Percentiles rank a stretch among this genome's conserved stretches.
Conservation (phyloP, 1,140 invertebrate species). For the Conus betulinus region DNA sequence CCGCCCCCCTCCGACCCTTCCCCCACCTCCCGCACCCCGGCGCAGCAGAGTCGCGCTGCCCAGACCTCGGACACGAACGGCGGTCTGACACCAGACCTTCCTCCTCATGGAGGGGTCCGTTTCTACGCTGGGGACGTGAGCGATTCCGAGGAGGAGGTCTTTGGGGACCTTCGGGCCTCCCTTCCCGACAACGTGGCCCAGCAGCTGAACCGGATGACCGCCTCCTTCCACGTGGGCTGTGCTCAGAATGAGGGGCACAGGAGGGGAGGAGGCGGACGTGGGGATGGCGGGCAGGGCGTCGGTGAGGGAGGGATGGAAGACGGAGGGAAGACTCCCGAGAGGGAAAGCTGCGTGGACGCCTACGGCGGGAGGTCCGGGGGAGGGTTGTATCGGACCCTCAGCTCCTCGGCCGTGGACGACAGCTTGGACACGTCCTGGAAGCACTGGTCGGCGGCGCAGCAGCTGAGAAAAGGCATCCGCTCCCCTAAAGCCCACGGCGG, state of each 20-base stretch:
- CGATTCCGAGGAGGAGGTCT: slow-evolving; percentile 53
- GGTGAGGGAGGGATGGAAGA: not conserved
- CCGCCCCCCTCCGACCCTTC: not conserved
- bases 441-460: not conserved
- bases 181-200: not conserved
- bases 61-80: not conserved
- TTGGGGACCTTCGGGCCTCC: slow-evolving; percentile 36
- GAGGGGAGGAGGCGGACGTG: not conserved
- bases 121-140: slow-evolving; percentile 36
- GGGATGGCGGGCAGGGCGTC: not conserved
- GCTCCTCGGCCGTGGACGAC: slow-evolving; percentile 59
- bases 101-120: not conserved
- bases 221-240: slow-evolving; percentile 23
- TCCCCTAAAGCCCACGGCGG: too few relatives aligned
- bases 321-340: too few relatives aligned
- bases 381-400: slow-evolving; percentile 53
- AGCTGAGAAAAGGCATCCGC: too few relatives aligned
- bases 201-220: not conserved
- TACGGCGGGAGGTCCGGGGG: not conserved
- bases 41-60: not conserved
- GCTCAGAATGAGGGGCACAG: not conserved
- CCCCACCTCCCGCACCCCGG: not conserved
- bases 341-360: not conserved
- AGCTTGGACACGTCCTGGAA: not conserved
- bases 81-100: too few relatives aligned